These are phyloP conservation scores for Phalanger gymnotis DNA, from an alignment of 2,797 vertebrate genomes.

Conservation along the genomic window DNA sequence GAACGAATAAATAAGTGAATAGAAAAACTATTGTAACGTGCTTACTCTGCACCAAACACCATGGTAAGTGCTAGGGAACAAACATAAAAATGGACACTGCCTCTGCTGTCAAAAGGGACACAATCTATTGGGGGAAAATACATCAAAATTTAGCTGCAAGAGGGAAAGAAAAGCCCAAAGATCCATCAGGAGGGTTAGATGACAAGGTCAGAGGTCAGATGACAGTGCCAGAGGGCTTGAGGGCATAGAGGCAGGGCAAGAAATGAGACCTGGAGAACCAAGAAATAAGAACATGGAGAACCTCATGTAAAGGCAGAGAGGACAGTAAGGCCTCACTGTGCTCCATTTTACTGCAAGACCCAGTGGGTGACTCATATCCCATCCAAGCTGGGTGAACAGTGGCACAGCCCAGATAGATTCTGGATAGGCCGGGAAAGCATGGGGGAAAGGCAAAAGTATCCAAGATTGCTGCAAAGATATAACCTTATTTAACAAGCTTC, in stretches of 20 bases:
- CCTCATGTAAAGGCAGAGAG: neutral
- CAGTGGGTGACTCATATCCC: neutral
- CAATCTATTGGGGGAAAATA: conserved; percentile 23
- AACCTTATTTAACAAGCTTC: neutral
- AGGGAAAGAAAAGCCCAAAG: neutral
- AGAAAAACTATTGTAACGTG: neutral
- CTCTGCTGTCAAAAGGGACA: neutral
- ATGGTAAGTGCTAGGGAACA: neutral
- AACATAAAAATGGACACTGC: neutral
- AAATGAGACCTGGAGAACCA: neutral
- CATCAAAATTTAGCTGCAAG: neutral
- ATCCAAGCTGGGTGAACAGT: neutral
- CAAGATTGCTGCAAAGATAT: neutral
- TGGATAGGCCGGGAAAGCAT: neutral
- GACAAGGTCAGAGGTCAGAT: neutral
- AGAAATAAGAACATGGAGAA: neutral
- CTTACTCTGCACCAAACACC: neutral
- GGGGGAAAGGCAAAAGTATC: neutral
- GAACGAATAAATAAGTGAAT: neutral
- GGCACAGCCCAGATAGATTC: neutral
- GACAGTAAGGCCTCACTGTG: neutral
- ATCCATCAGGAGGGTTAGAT: neutral
- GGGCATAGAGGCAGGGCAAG: neutral
- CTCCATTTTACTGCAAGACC: neutral
- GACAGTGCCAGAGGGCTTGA: neutral